phyloP scores from a whole-genome alignment of 2,888 invertebrate species.

The Drosophila mercatorum region DNA sequence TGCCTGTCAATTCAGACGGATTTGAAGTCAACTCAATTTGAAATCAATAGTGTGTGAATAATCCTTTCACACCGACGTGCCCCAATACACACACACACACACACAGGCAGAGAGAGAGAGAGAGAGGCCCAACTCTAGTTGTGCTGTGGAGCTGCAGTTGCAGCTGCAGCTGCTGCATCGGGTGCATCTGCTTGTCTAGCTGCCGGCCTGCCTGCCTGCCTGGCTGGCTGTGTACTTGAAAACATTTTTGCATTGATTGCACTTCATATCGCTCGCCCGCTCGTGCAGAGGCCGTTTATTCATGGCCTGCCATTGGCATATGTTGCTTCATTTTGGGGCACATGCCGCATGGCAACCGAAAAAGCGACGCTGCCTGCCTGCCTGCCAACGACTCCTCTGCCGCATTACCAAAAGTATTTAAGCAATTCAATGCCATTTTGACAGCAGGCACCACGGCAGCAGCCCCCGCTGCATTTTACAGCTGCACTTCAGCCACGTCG shows the following conservation, averaged over 20 bases:
- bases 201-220: constrained; percentile 4
- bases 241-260: constrained; percentile 82
- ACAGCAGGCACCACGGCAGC: constrained; percentile 48
- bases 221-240: constrained; percentile 59
- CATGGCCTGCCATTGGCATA: constrained; percentile 70
- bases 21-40: constrained; percentile 85
- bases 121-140: constrained; percentile 21
- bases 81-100: constrained; percentile 42
- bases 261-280: constrained; percentile 70
- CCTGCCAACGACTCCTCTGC: constrained; percentile 46
- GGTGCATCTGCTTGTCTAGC: constrained; percentile 51
- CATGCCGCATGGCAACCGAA: constrained; percentile 63
- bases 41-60: constrained; percentile 85
- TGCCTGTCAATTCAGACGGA: constrained; percentile 83
- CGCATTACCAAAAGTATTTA: constrained; percentile 69
- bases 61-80: constrained; percentile 79
- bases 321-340: constrained; percentile 63
- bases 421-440: constrained; percentile 79
- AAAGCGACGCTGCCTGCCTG: constrained; percentile 51
- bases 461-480: constrained; percentile 16
- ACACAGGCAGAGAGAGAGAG: constrained; percentile 1
- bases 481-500: constrained; percentile 67
- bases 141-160: constrained; percentile 8
- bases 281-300: constrained; percentile 53
- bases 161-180: constrained; percentile 5